These are phyloP conservation scores for Pachycephus smyrnensis DNA, from an alignment of 2,888 invertebrate genomes.

Conservation along the genomic window DNA sequence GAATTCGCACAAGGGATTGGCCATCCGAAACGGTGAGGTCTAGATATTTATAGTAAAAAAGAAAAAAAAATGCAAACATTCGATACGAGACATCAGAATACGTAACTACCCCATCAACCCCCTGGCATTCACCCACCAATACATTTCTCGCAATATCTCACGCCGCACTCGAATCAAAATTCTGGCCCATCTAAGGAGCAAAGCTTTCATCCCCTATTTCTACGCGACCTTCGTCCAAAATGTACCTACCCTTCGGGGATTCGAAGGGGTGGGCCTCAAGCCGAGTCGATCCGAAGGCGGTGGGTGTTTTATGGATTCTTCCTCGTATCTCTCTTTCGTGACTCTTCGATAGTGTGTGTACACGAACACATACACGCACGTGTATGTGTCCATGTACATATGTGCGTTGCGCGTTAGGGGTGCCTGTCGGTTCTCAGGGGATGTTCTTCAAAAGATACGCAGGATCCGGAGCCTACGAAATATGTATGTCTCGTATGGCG, in stretches of 20 bases:
- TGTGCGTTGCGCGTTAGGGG: constrained; percentile 14
- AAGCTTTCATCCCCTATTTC: neutral
- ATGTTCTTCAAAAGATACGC: constrained; percentile 46
- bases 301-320: constrained; percentile 41
- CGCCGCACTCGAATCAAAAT: neutral
- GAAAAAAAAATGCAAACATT: neutral
- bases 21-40: neutral
- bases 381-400: constrained; percentile 24
- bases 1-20: neutral
- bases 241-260: neutral
- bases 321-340: constrained; percentile 43
- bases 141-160: neutral
- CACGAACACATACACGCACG: constrained; percentile 19
- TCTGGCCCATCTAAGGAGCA: neutral
- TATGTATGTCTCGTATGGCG: constrained; percentile 49
- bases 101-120: neutral
- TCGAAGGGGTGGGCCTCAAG: neutral
- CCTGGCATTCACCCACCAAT: neutral
- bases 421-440: constrained; percentile 43
- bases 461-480: constrained; percentile 51
- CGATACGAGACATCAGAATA: neutral
- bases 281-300: constrained; percentile 12
- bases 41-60: neutral
- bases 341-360: constrained; percentile 23
- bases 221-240: constrained; percentile 6